phyloP scores from a whole-genome alignment of 2,797 vertebrate species.

The Hafferia zeledoni region DNA sequence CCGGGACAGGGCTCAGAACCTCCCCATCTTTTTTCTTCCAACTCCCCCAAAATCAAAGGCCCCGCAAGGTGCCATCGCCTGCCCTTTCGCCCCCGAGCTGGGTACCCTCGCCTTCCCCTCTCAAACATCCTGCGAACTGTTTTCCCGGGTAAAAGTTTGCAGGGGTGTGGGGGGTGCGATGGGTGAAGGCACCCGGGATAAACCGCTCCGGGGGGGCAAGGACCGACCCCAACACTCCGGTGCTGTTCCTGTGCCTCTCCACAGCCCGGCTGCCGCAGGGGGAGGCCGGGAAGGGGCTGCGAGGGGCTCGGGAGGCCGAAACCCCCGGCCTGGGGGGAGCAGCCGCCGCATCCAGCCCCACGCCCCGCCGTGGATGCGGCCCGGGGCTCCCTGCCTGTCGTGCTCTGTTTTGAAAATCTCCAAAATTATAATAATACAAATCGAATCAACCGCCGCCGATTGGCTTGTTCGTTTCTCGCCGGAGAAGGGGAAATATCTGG shows the following conservation, averaged over 20 bases:
- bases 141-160: background rate
- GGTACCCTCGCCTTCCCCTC: background rate
- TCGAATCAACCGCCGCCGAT: background rate
- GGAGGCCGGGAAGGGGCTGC: background rate
- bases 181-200: background rate
- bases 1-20: background rate
- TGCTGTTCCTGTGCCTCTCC: background rate
- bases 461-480: background rate
- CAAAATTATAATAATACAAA: background rate
- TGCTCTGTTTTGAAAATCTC: background rate
- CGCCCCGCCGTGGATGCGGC: background rate
- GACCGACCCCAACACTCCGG: accelerated
- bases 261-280: background rate
- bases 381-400: background rate
- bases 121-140: background rate
- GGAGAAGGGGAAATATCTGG: background rate
- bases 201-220: background rate
- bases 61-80: background rate
- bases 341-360: background rate
- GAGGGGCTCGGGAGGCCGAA: background rate
- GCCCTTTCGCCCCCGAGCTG: too few species aligned
- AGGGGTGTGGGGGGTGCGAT: background rate
- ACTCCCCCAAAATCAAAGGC: background rate
- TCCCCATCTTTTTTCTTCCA: background rate
- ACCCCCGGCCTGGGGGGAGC: background rate